Evolutionary conservation across 2,113 vertebrate species (phyloP), one percentile per base, ranked within the genome.

Genomic region (western clawed frog (Xenopus tropicalis)): DNA sequence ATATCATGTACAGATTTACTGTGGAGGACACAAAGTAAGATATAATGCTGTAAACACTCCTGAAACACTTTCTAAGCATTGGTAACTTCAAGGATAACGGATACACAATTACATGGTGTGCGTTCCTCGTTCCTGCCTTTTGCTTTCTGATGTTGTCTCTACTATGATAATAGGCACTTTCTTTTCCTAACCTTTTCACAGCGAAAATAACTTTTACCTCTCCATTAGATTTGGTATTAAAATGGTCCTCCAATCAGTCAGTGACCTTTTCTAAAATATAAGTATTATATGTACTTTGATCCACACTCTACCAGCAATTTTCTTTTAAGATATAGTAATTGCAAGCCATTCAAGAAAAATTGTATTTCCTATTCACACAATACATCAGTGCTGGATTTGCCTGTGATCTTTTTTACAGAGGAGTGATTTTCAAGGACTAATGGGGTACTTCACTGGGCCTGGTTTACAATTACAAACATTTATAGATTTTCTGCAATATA

Each of bases 291-390:
- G 20, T 57, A 57, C 20, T n/a, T 21, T 57, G 19, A 57, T 57
- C 20, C 17, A 17, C 54, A 19, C 54, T 57, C 54, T 7, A 11
- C 54, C 54, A 17, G 10, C 54, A 57, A 57, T 57, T 57, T 57
- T 17, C 16, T 57, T 57, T 57, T 57, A 57, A 57, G 54, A 57
- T 57, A 57, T 11, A 14, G 54, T 57, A 57, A 57, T 57, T 57
- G 54, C 17, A 9, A 11, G 17, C 54, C 54, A 19, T 48, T 48
- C 46, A 48, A 14, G 46, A 48, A 17, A 19, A 19, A 37, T 37
- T 37, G 29, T 37, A 37, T 37, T 37, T 37, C 29, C 29, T 37
- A 37, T 57, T 57, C 54, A 57, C 54, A 57, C 54, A 57, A 21
- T 20, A 57, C 54, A 57, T 57, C 19, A 20, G 9, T 57, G 14